A percentile compares a stretch with the other conserved stretches of the same genome.
Evolutionary conservation across 2,888 invertebrate genomes (phyloP).

Genomic region (Agriopis aurantiaria): DNA sequence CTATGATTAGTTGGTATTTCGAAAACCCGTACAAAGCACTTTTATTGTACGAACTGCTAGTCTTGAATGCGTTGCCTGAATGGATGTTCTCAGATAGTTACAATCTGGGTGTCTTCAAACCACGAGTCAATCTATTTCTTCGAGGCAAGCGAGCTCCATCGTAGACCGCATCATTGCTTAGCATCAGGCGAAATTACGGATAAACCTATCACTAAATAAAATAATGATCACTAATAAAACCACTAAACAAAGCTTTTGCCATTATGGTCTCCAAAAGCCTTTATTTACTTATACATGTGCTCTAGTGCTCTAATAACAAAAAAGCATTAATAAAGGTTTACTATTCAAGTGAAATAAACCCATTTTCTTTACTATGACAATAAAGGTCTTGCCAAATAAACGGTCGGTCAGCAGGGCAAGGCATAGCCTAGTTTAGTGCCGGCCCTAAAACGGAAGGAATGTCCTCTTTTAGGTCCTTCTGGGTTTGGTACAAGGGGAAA

Average conservation of each 20-base stretch:
- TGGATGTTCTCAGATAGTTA: no score
- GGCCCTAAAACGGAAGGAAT: slow-evolving; percentile 20
- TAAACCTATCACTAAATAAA: no score
- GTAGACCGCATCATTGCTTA: no score
- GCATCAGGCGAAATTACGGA: no score
- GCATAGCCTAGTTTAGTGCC: slow-evolving; percentile 26
- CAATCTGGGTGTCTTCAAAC: no score
- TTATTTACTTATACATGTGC: neutral
- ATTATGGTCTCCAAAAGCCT: neutral
- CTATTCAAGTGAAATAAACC: slow-evolving; percentile 19
- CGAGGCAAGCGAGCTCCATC: no score
- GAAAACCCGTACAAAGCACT: no score
- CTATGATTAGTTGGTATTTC: no score
- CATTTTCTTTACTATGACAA: slow-evolving; percentile 13
- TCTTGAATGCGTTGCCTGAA: no score
- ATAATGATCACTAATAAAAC: neutral
- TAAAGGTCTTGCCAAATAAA: slow-evolving; percentile 30
- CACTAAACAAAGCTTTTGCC: neutral
- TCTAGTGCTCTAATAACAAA: neutral
- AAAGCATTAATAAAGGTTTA: slow-evolving; percentile 9
- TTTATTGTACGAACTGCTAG: no score
- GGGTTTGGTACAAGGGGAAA: slow-evolving; percentile 14
- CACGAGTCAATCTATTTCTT: no score
- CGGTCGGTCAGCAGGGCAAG: slow-evolving; percentile 14
- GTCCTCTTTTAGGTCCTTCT: slow-evolving; percentile 20